These are phyloP conservation scores for Canis aureus DNA, from an alignment of 2,113 vertebrate species.

Conservation along the genomic window DNA sequence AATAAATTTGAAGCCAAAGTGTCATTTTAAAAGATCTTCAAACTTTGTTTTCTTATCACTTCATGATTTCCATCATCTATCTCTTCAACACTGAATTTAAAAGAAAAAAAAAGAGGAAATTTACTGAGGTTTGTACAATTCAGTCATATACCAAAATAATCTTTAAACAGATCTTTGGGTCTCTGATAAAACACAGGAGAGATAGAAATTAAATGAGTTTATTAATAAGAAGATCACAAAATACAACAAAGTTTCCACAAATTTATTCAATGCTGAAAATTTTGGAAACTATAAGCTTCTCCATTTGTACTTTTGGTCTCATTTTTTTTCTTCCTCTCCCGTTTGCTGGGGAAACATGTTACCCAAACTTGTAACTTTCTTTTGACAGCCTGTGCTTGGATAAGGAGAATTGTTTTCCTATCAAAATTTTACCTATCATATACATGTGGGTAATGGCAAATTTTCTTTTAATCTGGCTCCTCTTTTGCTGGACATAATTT, in stretches of 20 bases:
- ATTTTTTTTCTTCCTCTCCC: background rate
- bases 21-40: background rate
- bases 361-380: background rate
- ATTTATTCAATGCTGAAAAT: slow-evolving; percentile 36
- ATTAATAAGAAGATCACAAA: slow-evolving; percentile 25
- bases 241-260: background rate
- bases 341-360: background rate
- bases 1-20: background rate
- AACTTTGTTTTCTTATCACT: background rate
- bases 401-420: background rate
- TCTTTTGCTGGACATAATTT: slow-evolving; percentile 56
- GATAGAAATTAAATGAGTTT: background rate
- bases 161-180: background rate
- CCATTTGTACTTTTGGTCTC: background rate
- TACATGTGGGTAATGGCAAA: background rate
- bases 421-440: background rate
- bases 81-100: slow-evolving; percentile 25
- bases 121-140: background rate
- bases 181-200: slow-evolving; percentile 22
- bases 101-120: background rate
- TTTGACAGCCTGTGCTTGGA: background rate
- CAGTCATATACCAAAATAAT: background rate
- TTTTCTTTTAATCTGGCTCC: slow-evolving; percentile 43
- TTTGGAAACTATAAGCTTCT: slow-evolving; percentile 18
- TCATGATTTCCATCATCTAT: slow-evolving; percentile 1